Conservation (phyloP, 2,888 invertebrate species). For the Sinodicranocentrus sp. region DNA sequence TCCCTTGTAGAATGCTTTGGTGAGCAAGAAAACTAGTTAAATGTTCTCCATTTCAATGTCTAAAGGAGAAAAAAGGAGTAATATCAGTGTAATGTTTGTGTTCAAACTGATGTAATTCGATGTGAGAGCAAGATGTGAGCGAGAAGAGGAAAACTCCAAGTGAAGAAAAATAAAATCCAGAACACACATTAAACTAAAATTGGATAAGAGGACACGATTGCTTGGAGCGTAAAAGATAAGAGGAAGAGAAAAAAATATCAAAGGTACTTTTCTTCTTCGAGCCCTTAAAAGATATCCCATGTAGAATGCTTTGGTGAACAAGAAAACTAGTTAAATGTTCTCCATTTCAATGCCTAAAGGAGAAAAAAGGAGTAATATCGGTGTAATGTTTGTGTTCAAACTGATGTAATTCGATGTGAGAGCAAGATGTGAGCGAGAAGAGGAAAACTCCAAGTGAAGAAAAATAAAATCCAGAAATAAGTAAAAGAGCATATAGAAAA, state of each 20-base stretch:
- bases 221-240: neutral
- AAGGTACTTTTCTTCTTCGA: neutral
- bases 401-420: slow-evolving; percentile 41
- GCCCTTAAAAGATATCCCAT: neutral
- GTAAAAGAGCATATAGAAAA: slow-evolving; percentile 18
- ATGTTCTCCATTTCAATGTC: neutral
- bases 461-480: neutral
- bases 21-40: slow-evolving; percentile 25
- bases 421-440: slow-evolving; percentile 9
- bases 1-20: slow-evolving; percentile 1
- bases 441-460: neutral
- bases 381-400: slow-evolving; percentile 34
- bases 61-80: slow-evolving; percentile 3
- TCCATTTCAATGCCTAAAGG: neutral
- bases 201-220: neutral
- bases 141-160: neutral
- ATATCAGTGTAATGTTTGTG: slow-evolving; percentile 36
- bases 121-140: slow-evolving; percentile 22
- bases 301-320: slow-evolving; percentile 9
- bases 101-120: slow-evolving; percentile 38
- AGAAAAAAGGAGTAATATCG: slow-evolving; percentile 11
- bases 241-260: neutral
- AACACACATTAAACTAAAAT: no score
- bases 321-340: slow-evolving; percentile 29
- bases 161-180: neutral